Evolutionary conservation across 2,113 vertebrate species (phyloP), one percentile per base, ranked within the genome.

Genomic region (Thinocorus orbignyianus): DNA sequence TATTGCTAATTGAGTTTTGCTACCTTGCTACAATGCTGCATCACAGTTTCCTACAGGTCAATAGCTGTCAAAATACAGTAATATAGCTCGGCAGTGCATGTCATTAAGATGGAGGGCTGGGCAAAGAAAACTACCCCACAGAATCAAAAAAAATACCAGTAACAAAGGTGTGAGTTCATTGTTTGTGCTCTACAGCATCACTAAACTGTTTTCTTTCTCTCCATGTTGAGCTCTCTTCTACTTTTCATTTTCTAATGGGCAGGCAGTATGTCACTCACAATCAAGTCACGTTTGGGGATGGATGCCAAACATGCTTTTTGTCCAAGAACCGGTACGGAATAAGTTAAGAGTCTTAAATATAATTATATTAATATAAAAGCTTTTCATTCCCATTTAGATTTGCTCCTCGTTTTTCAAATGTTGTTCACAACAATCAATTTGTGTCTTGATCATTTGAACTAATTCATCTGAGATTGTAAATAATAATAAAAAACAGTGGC

Each of bases 361-460:
- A 10, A 55, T 84, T 78, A 87, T 81, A 87, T 57, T 93, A 86
- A 79, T 86, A 62, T 35, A 69, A 93, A 90, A 97, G 18, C 31
- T 93, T 79, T 95, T 94, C 60, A 33, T 88, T 94, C n/a, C 70
- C n/a, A 35, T 92, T 70, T 76, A 90, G 42, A 23, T 39, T 80
- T 78, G 44, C 39, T 84, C 69, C 61, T 94, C n/a, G 41, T 88
- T 96, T 94, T 77, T 88, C 74, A 90, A 88, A 94, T 15, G 35
- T 93, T 42, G 73, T 96, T 92, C 83, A 37, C 30, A 87, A 24
- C 33, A 84, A 71, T 86, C 80, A 70, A 90, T 91, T 93, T 91
- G 72, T 66, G 81, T 86, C 86, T 51, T 86, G 83, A 72, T 95
- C 39, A 81, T 93, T 97, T 79, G 74, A 96, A 97, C 91, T 69